phyloP scores from a whole-genome alignment of 1,140 invertebrate species.

The Listronotus oregonensis region DNA sequence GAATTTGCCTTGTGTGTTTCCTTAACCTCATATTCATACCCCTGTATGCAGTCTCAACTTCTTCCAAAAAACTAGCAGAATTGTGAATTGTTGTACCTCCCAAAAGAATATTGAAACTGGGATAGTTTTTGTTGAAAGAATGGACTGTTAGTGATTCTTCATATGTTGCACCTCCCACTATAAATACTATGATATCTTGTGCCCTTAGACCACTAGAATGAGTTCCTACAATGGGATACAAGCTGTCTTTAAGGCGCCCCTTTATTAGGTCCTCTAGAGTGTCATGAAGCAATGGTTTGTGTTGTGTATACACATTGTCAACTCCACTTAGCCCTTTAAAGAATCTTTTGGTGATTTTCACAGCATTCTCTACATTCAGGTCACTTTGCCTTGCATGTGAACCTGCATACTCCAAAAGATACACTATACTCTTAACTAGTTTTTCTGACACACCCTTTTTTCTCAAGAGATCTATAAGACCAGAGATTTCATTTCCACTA shows the following conservation, averaged over 20 bases:
- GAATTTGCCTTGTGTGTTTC: slow-evolving; percentile 41
- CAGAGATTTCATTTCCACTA: slow-evolving; percentile 80
- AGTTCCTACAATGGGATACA: slow-evolving; percentile 81
- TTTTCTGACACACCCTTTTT: slow-evolving; percentile 67
- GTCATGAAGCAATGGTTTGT: slow-evolving; percentile 84
- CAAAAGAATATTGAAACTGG: slow-evolving; percentile 79
- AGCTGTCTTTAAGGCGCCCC: slow-evolving; percentile 80
- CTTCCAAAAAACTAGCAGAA: slow-evolving; percentile 76
- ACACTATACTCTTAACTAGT: slow-evolving; percentile 67
- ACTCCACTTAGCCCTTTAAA: slow-evolving; percentile 92
- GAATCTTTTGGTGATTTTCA: slow-evolving; percentile 88
- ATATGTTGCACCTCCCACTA: slow-evolving; percentile 95
- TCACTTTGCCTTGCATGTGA: slow-evolving; percentile 78
- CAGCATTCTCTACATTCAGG: slow-evolving; percentile 83
- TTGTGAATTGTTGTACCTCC: slow-evolving; percentile 94
- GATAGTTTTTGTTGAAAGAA: slow-evolving; percentile 75
- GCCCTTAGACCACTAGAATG: slow-evolving; percentile 63
- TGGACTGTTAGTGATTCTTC: slow-evolving; percentile 91
- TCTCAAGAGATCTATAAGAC: slow-evolving; percentile 74
- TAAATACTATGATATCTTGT: slow-evolving; percentile 92
- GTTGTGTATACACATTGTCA: slow-evolving; percentile 97
- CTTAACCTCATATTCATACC: slow-evolving; percentile 35
- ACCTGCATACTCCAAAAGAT: slow-evolving; percentile 80
- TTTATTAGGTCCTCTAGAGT: slow-evolving; percentile 88
- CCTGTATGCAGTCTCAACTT: slow-evolving; percentile 64